Base-by-base conservation (phyloP, 1,140 invertebrate species). In the Cydia amplana region DNA sequence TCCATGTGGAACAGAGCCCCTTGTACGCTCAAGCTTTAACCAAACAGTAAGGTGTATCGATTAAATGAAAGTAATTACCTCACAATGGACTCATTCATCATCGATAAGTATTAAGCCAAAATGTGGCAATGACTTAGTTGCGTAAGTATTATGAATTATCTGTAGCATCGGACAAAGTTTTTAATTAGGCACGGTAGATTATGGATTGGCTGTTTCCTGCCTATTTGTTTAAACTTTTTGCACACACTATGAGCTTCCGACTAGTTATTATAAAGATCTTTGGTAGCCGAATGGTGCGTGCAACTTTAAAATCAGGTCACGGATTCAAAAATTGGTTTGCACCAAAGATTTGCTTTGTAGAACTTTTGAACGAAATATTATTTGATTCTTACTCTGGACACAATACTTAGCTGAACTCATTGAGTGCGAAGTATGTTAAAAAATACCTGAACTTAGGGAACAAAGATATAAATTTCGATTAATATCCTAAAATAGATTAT, bases 31-130 rank as follows among this genome's bases (percentile, higher is more conserved):
- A n/a, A 70, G 65, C 25, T 70, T 60, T 70, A 70, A 40, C 16
- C 65, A 70, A 70, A 70, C 65, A 70, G 16, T 32, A 16, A 6
- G 6, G 18, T 23, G 28, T 36, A 70, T 70, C 65, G 65, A 70
- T 70, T 70, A 70, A 70, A 70, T 36, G 65, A 70, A 70, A 70
- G 65, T 70, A 70, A 70, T 70, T 36, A 40, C 65, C 65, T 70
- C 28, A 70, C 65, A 70, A 70, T 70, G 36, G 65, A 18, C 65
- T 70, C 65, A 70, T 70, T 70, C 43, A 70, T 70, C 65, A 70
- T 70, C n/a, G 28, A 43, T 70, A 70, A 70, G 65, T 70, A 25
- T 36, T 18, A 40, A 10, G 16, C 36, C n/a, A 70, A 70, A 70
- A 70, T 70, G 65, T 70, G 32, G 65, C 43, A 70, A 70, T 70